phyloP scores from a whole-genome alignment of 2,888 invertebrate species.

The Scelioninae gen. 1 region DNA sequence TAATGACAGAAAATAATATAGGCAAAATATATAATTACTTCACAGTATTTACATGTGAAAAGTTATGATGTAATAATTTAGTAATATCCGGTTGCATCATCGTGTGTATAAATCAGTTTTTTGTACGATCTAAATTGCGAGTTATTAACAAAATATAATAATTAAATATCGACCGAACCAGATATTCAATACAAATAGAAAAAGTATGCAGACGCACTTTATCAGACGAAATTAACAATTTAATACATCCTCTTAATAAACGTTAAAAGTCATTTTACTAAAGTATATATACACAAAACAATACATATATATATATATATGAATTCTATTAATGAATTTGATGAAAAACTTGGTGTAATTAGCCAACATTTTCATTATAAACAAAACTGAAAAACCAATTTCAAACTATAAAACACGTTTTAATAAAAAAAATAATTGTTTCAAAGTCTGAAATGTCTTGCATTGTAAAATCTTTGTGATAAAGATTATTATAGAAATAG shows the following conservation, averaged over 20 bases:
- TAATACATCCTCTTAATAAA: neutral
- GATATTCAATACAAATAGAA: neutral
- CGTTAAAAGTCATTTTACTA: neutral
- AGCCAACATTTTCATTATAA: no score
- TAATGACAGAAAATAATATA: conserved; percentile 31
- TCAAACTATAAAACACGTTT: neutral
- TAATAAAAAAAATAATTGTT: neutral
- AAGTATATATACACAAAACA: no score
- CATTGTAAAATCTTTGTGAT: conserved; percentile 10
- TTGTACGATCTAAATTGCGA: neutral
- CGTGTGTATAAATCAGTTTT: conserved; percentile 42
- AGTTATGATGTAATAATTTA: conserved; percentile 35
- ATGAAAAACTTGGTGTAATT: no score
- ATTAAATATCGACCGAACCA: conserved; percentile 22
- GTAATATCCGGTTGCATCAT: conserved; percentile 14
- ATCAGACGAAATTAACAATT: neutral
- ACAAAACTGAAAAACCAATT: neutral
- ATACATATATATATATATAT: no score
- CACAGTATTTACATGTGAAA: conserved; percentile 21
- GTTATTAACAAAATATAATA: conserved; percentile 27
- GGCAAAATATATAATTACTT: conserved; percentile 31
- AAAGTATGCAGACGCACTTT: neutral
- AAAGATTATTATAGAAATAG: conserved; percentile 10
- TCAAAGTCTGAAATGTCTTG: neutral
- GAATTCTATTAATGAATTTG: no score